Percentiles rank a stretch among this genome's conserved stretches.
Evolutionary conservation across 2,113 vertebrate genomes (phyloP).

Genomic region (Rhynchomys soricoides): DNA sequence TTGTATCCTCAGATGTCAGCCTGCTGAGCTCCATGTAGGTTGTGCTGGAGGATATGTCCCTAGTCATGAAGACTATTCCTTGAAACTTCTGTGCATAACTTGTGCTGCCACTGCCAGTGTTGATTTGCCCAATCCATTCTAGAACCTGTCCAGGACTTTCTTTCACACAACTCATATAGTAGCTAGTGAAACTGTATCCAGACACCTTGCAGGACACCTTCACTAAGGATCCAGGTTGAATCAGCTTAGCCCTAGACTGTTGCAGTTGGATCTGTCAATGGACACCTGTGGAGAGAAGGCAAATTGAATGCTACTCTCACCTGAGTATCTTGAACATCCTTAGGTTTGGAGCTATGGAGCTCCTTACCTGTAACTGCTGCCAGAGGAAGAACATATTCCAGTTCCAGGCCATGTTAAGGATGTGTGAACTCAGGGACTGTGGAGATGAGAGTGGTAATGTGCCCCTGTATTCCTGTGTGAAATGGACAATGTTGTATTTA

Average conservation of each 20-base stretch:
- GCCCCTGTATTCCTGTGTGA: background rate
- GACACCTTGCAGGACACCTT: background rate
- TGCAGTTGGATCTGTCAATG: background rate
- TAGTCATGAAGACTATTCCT: background rate
- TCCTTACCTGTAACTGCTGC: background rate
- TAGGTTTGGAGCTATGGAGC: background rate
- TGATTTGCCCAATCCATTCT: background rate
- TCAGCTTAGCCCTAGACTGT: background rate
- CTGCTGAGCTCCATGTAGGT: background rate
- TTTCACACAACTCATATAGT: background rate
- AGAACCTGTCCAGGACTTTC: background rate
- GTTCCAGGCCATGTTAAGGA: background rate
- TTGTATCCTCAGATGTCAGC: background rate
- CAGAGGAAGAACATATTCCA: background rate
- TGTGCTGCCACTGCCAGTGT: accelerated
- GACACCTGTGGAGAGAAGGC: background rate
- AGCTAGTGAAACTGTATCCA: accelerated
- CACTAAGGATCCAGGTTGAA: background rate
- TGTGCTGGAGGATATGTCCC: background rate
- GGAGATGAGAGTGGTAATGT: background rate
- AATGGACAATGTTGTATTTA: background rate
- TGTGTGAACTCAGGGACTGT: background rate
- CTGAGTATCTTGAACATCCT: background rate
- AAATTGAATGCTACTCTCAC: background rate
- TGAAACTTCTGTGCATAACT: background rate